Evolutionary conservation across 2,113 vertebrate genomes (phyloP).

Genomic region (Actenoides lindsayi): DNA sequence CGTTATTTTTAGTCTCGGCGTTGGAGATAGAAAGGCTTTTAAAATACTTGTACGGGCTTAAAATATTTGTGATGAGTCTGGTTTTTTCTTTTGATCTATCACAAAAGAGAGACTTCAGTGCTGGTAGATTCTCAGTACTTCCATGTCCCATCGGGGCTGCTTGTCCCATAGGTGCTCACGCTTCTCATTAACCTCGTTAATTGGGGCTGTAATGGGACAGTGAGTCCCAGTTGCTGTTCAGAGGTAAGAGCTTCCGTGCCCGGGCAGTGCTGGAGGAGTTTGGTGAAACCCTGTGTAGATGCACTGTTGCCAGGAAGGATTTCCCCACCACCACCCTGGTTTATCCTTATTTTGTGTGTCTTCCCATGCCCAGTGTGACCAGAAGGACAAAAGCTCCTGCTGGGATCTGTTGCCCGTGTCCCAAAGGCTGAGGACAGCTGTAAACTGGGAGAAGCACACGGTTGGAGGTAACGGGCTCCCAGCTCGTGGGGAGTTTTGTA

Average conservation of each 20-base stretch:
- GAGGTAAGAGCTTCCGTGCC: not conserved
- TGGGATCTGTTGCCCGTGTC: not conserved
- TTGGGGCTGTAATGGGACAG: accelerated
- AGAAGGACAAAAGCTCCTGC: not conserved
- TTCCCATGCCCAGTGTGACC: not conserved
- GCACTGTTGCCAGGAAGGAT: not conserved
- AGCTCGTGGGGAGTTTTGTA: accelerated
- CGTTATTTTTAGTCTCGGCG: not conserved
- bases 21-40: not conserved
- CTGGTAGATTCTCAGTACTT: not conserved
- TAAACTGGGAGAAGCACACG: not conserved
- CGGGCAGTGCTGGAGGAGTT: accelerated
- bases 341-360: not conserved
- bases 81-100: not conserved
- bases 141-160: accelerated
- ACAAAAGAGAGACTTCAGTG: not conserved
- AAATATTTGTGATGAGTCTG: not conserved
- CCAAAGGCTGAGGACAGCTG: not conserved
- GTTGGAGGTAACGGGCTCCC: not conserved
- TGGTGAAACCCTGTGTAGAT: not conserved
- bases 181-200: not conserved
- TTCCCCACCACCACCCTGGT: too few species aligned
- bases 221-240: not conserved
- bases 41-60: not conserved
- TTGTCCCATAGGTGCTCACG: not conserved